A percentile compares a stretch with the other conserved stretches of the same genome.
Conservation (phyloP, 2,888 invertebrate genomes). For the Plusia festucae region DNA sequence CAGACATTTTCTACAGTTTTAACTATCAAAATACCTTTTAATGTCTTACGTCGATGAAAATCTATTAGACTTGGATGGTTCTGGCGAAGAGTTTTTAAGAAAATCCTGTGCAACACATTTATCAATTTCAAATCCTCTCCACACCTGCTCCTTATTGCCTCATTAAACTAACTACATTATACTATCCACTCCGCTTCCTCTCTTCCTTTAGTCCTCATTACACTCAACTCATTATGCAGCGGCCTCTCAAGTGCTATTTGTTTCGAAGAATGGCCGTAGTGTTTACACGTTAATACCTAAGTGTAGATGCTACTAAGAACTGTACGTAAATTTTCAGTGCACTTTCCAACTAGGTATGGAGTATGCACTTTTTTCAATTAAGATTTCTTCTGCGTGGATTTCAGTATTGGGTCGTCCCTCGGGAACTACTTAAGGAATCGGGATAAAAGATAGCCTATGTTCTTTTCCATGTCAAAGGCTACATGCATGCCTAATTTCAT, state of each 20-base stretch:
- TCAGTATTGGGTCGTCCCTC: too few species aligned
- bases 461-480: too few species aligned
- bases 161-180: background rate
- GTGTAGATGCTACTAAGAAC: conserved; percentile 24
- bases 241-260: conserved; percentile 52
- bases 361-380: too few species aligned
- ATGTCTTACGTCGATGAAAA: too few species aligned
- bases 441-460: too few species aligned
- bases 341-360: background rate
- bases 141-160: background rate
- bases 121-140: background rate
- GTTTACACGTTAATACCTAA: conserved; percentile 58
- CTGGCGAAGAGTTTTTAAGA: background rate
- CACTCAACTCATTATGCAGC: conserved; percentile 22
- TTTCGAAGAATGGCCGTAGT: conserved; percentile 55
- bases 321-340: background rate
- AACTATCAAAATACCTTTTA: too few species aligned
- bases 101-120: background rate
- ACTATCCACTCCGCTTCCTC: conserved; percentile 11
- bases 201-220: conserved; percentile 1
- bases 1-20: too few species aligned
- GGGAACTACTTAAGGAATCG: too few species aligned
- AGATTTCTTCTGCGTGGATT: too few species aligned
- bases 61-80: too few species aligned
- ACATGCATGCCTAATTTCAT: too few species aligned